Conservation (phyloP, 2,888 invertebrate genomes). For the Cynaeus angustus region DNA sequence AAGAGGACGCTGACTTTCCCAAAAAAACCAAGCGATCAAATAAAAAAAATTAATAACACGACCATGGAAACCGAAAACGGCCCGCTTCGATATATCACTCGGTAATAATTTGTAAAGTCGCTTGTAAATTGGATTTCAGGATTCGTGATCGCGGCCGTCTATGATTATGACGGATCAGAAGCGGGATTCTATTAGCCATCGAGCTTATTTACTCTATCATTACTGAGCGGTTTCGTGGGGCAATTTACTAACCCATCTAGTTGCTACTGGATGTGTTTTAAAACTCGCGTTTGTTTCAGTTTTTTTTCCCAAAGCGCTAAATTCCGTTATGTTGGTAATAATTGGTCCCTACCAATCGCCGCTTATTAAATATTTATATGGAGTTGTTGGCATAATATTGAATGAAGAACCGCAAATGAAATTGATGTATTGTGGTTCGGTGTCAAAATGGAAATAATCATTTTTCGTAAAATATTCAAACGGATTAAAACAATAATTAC, state of each 20-base stretch:
- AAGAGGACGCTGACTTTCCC: slow-evolving; percentile 6
- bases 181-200: slow-evolving; percentile 49
- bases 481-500: slow-evolving; percentile 22
- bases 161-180: slow-evolving; percentile 59
- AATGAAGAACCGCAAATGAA: slow-evolving; percentile 58
- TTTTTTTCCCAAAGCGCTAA: no score
- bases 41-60: slow-evolving; percentile 21
- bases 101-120: slow-evolving; percentile 62
- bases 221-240: slow-evolving; percentile 58
- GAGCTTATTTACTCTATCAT: slow-evolving; percentile 54
- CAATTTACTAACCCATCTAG: slow-evolving; percentile 58
- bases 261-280: slow-evolving; percentile 57
- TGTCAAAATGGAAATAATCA: slow-evolving; percentile 60
- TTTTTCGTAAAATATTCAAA: slow-evolving; percentile 35
- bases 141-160: slow-evolving; percentile 57
- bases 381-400: slow-evolving; percentile 37
- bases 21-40: slow-evolving; percentile 7
- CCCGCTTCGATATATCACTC: slow-evolving; percentile 43
- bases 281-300: slow-evolving; percentile 16
- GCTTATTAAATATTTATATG: slow-evolving; percentile 31
- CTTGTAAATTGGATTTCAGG: slow-evolving; percentile 63
- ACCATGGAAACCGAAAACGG: slow-evolving; percentile 22
- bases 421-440: slow-evolving; percentile 61
- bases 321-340: slow-evolving; percentile 6
- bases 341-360: not conserved